Base-by-base conservation (phyloP, 2,888 invertebrate genomes). In the Drosophila dives region DNA sequence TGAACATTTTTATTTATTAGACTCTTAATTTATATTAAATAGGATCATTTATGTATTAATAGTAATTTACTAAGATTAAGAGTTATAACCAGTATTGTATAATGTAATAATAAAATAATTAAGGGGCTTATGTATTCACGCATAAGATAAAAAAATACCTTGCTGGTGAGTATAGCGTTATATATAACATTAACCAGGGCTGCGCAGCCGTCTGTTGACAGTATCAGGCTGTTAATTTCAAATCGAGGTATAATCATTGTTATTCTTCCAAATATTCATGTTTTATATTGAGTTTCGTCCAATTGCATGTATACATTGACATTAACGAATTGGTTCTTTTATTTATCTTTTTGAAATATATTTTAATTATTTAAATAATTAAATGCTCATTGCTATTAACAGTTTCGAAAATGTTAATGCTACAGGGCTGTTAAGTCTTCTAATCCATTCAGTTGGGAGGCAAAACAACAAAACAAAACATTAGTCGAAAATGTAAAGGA, bases 351-450 rank as follows among this genome's bases (percentile, higher is more conserved):
- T 10, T 12, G 4, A 23, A 45, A 23, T 1, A 3, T 4, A 29
- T 1, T 17, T n/a, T 26, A 55, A 8, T 55, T 4, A 7, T 29
- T 20, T 7, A 8, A 20, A 23, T 12, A 12, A 12, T 3, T 29
- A 53, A 38, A 33, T 33, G 10, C 11, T 17, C 11, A 32, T 50
- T 6, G 59, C 11, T 7, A 38, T 26, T 53, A 33, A 53, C 60
- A 61, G 60, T 42, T 33, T n/a, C 2, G 12, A 12, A 51, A 61
- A 38, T 75, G 45, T 64, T 75, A 64, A 51, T 50, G 11, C 8
- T 36, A 11, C 15, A 10, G n/a, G 29, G 4, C 49, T 69, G 70
- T 60, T 49, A 58, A 40, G 17, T 20, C 45, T 36, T 17, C 33
- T 36, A 51, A 36, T 17, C 12, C 29, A 34, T 48, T 36, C 12